Evolutionary conservation across 2,113 vertebrate genomes (phyloP), one percentile per base, ranked within the genome.

Genomic region (Zeus faber): DNA sequence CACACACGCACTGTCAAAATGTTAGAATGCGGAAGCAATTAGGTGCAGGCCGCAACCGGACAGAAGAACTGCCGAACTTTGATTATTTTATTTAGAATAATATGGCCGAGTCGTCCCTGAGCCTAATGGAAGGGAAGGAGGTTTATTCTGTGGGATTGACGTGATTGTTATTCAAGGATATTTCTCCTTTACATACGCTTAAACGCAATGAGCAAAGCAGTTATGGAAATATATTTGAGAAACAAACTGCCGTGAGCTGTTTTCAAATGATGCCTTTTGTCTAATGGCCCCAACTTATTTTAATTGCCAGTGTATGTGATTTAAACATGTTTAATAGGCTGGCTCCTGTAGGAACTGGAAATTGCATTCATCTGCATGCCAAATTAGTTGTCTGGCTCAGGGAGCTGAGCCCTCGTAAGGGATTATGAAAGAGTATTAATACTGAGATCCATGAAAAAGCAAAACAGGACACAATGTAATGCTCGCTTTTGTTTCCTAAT

Each of bases 21-120:
- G 74, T 79, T 77, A 73, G 82, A 77, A 83, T 82, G 79, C 76
- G 76, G 76, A 81, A 73, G 77, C 76, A 83, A 85, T 83, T 81
- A 82, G 67, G 69, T 2, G 5, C 49, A 54, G 76, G 72, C 65
- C 63, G 71, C 74, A 73, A 81, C 75, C 72, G 63, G 40, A 55
- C 46, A 6, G 63, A 61, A 64, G 40, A 74, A 62, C 70, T 39
- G 70, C 77, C 77, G 72, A 66, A 74, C 76, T 85, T 78, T 81
- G 76, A 85, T 85, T 77, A 70, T 80, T 80, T 78, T 85, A 85
- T 85, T 84, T 77, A 72, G 69, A 73, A 48, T 39, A 84, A 79
- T 81, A 77, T 76, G 76, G 77, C 76, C 67, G 79, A 81, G 62
- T 82, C 67, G 76, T 72, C 53, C 60, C 13, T 23, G 59, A 68